These are phyloP conservation scores for Drosophila tropicalis DNA, from an alignment of 1,140 invertebrate genomes.

Conservation along the genomic window DNA sequence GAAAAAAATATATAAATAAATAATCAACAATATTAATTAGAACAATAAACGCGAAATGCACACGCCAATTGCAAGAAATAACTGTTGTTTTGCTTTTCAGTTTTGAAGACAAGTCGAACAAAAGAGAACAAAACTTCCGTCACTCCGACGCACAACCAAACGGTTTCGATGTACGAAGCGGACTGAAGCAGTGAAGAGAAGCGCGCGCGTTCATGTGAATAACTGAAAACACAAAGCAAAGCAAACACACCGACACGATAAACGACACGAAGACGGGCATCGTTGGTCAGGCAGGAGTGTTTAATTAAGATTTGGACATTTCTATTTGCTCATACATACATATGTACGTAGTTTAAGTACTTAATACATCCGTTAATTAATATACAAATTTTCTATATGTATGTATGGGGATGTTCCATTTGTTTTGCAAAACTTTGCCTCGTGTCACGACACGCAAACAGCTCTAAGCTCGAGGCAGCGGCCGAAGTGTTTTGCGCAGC, in stretches of 20 bases:
- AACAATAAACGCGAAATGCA: background rate
- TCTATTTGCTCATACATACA: too few species aligned
- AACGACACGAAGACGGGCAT: too few species aligned
- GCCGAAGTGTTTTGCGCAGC: background rate
- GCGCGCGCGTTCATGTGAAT: background rate
- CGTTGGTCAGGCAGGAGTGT: too few species aligned
- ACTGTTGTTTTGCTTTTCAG: constrained; percentile 1
- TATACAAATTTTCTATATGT: too few species aligned
- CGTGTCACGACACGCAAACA: background rate
- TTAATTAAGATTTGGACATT: too few species aligned
- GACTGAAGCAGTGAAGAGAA: constrained; percentile 27
- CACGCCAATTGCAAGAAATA: constrained; percentile 2
- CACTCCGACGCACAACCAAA: constrained; percentile 33
- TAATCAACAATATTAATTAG: too few species aligned
- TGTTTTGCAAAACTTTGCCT: too few species aligned
- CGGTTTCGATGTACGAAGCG: constrained; percentile 49
- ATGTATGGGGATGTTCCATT: too few species aligned
- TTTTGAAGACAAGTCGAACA: background rate
- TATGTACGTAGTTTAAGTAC: too few species aligned
- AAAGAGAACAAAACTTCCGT: background rate
- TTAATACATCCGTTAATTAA: too few species aligned
- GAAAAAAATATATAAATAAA: background rate
- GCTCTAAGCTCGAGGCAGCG: background rate
- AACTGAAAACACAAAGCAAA: background rate
- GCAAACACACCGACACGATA: too few species aligned